Conservation (phyloP, 1,140 invertebrate species). For the Drosophila rhopaloa region DNA sequence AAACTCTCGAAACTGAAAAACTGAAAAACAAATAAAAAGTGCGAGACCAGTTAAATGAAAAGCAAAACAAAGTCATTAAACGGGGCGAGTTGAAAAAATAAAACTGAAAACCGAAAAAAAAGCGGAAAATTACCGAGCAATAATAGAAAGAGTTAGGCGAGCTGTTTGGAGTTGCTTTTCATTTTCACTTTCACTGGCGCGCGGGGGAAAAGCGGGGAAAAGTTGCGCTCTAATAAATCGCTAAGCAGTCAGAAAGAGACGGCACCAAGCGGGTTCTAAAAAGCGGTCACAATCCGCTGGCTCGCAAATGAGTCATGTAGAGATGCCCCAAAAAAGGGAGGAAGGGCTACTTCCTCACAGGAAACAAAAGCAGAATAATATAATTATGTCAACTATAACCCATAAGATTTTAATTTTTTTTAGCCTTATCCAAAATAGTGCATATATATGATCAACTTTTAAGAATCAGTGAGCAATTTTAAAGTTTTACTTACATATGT, state of each 20-base stretch:
- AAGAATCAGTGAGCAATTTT: too few relatives aligned
- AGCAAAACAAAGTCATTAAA: constrained; percentile 65
- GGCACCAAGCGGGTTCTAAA: constrained; percentile 21
- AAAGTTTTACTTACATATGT: too few relatives aligned
- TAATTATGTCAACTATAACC: background rate
- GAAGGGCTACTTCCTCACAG: background rate
- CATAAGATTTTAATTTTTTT: background rate
- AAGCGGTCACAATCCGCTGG: constrained; percentile 21
- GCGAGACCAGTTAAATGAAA: constrained; percentile 66
- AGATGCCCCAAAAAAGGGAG: constrained; percentile 9
- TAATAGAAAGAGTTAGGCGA: constrained; percentile 35
- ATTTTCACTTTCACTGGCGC: constrained; percentile 73
- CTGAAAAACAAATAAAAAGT: constrained; percentile 5
- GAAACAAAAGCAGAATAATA: background rate
- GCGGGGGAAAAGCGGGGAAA: constrained; percentile 8
- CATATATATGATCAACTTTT: too few relatives aligned
- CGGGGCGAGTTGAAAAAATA: constrained; percentile 10
- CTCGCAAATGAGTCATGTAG: constrained; percentile 35
- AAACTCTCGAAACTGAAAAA: constrained; percentile 23
- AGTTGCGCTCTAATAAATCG: constrained; percentile 44
- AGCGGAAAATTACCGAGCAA: constrained; percentile 68
- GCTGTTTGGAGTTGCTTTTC: constrained; percentile 15
- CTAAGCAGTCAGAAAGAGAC: constrained; percentile 7
- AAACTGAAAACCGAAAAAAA: constrained; percentile 24
- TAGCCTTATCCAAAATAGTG: too few relatives aligned